Evolutionary conservation across 37 sponge, comb jelly and placozoan species (phyloP), one percentile per base, ranked within the genome.

Genomic region (Spongilla lacustris): DNA sequence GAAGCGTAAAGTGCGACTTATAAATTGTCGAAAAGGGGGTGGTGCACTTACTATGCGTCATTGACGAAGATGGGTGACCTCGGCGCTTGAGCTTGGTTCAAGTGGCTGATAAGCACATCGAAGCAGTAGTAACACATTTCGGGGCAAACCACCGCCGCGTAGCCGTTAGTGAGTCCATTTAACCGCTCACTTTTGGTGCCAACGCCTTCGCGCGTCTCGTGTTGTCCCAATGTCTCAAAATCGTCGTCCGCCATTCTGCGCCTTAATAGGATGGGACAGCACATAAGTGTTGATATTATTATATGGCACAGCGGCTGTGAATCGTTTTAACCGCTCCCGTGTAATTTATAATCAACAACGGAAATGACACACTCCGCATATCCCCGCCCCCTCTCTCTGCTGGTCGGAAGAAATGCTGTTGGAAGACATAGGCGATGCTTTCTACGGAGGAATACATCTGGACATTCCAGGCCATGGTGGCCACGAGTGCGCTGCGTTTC

Each of bases 71-170:
- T 33, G 30, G 92, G 92, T 35, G 41, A 41, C 29, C 82, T 85
- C 67, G 89, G 81, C 9, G 26, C 31, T 17, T 50, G 66, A 3
- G 50, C 26, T 31, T 71, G 81, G 76, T 84, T 85, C 32, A 98
- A 67, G 71, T 98, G 88, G 69, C 83, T 73, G 70, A 96, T 76
- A 10, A 98, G 89, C 26, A 91, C 86, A 34, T 98, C 99, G 73
- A 98, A 98, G 71, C 99, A 98, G 89, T 85, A 98, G 78, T 72
- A 91, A 79, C 97, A 96, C 99, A 98, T 98, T 68, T 96, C 99
- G 22, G 94, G 90, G 41, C 69, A 85, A 4, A 91, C 90, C 5
- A 92, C 84, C 5, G 30, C 10, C 32, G 32, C 23, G 13, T 17
- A 58, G 11, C 58, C 58, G 58, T 68, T 77, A 0, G 24, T 24